Percentiles rank a stretch among this genome's conserved stretches.
Conservation (phyloP, 2,113 vertebrate species). For the Promerops cafer region DNA sequence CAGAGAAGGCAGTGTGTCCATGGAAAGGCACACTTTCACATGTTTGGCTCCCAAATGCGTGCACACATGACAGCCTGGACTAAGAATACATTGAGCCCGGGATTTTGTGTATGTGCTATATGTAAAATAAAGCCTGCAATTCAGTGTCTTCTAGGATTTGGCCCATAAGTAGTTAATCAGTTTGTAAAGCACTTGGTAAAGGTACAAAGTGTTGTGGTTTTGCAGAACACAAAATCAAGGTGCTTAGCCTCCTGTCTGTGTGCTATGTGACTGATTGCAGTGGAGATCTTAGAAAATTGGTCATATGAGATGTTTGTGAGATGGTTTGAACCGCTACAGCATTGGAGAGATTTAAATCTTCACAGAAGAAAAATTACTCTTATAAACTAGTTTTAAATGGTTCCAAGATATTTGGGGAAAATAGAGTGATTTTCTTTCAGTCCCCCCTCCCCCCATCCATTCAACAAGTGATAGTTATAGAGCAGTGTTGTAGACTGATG, state of each 20-base stretch:
- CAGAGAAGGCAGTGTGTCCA: background rate
- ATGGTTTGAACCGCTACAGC: background rate
- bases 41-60: background rate
- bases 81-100: background rate
- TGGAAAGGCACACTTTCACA: background rate
- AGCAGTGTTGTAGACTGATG: background rate
- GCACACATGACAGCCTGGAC: background rate
- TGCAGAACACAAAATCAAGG: background rate
- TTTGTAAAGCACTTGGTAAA: background rate
- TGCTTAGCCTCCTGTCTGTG: background rate
- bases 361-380: background rate
- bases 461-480: background rate
- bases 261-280: background rate
- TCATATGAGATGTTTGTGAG: background rate
- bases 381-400: background rate
- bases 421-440: background rate
- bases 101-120: background rate
- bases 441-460: accelerated
- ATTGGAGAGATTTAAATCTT: background rate
- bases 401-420: background rate
- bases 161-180: background rate
- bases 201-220: background rate
- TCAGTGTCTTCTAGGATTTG: background rate
- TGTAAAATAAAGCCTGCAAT: background rate
- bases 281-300: background rate